Evolutionary conservation across 2,797 vertebrate genomes (phyloP).

Genomic region (Arrhamphus sclerolepis): DNA sequence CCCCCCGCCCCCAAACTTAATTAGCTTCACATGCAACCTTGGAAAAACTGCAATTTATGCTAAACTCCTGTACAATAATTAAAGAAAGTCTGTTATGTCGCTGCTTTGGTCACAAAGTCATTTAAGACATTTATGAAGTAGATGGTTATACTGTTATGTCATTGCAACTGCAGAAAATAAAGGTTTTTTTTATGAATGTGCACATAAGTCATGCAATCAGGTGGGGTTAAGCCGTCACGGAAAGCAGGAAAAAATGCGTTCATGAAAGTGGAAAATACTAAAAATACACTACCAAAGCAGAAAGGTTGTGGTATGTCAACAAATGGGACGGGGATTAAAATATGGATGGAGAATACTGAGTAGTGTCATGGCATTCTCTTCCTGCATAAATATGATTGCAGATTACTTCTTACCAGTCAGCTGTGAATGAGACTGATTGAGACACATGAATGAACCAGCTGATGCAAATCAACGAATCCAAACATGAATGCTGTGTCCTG

Average conservation of each 20-base stretch:
- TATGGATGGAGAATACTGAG: conserved; percentile 1
- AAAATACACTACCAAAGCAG: conserved; percentile 1
- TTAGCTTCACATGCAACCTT: conserved; percentile 57
- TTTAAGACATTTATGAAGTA: neutral
- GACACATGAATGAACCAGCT: conserved; percentile 24
- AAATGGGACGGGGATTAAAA: neutral
- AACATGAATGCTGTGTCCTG: conserved; percentile 8
- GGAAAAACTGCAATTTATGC: conserved; percentile 54
- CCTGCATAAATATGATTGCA: conserved; percentile 23
- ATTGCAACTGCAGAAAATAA: neutral
- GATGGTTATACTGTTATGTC: too few relatives aligned
- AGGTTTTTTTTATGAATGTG: neutral
- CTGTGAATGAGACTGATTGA: conserved; percentile 30
- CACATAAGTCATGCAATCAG: too few relatives aligned
- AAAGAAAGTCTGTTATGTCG: conserved; percentile 16
- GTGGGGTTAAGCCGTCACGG: too few relatives aligned
- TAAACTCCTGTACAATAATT: conserved; percentile 21
- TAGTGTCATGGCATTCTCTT: conserved; percentile 1
- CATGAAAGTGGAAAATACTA: neutral
- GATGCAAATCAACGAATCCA: conserved; percentile 23
- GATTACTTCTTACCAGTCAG: conserved; percentile 13
- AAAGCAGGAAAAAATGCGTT: too few relatives aligned
- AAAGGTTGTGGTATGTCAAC: neutral
- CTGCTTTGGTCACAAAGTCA: conserved; percentile 12
- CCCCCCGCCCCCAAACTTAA: conserved; percentile 71